Evolutionary conservation across 2,797 vertebrate genomes (phyloP).

Genomic region (Acropternis orthonyx): DNA sequence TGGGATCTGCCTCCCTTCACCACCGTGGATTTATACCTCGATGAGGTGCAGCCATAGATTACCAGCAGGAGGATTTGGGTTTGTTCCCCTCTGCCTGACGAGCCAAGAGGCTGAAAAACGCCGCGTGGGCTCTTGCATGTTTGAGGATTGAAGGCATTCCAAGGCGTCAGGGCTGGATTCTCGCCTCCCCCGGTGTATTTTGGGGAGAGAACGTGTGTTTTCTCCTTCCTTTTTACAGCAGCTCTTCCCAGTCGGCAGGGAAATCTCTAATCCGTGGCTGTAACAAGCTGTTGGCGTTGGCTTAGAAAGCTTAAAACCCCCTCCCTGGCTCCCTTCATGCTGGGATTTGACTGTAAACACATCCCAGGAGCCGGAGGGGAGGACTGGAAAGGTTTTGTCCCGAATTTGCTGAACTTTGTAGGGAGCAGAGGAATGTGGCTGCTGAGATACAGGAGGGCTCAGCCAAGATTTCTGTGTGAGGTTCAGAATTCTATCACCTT

Average conservation of each 20-base stretch:
- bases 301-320: background rate
- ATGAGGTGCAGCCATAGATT: background rate
- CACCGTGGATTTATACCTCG: background rate
- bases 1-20: background rate
- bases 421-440: background rate
- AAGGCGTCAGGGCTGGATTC: background rate
- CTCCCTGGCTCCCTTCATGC: background rate
- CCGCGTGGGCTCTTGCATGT: background rate
- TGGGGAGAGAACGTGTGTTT: background rate
- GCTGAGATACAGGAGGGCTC: background rate
- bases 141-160: background rate
- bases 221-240: background rate
- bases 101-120: background rate
- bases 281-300: background rate
- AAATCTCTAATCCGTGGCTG: background rate
- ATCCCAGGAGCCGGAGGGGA: background rate
- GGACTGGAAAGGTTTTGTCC: background rate
- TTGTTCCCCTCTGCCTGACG: background rate
- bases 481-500: background rate
- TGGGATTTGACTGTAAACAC: background rate
- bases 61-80: background rate
- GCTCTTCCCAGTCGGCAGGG: background rate
- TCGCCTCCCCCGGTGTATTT: background rate
- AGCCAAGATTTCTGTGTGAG: rapidly evolving
- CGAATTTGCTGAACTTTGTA: rapidly evolving